Evolutionary conservation across 2,113 vertebrate genomes (phyloP), one percentile per base, ranked within the genome.

Genomic region (Dromas ardeola): DNA sequence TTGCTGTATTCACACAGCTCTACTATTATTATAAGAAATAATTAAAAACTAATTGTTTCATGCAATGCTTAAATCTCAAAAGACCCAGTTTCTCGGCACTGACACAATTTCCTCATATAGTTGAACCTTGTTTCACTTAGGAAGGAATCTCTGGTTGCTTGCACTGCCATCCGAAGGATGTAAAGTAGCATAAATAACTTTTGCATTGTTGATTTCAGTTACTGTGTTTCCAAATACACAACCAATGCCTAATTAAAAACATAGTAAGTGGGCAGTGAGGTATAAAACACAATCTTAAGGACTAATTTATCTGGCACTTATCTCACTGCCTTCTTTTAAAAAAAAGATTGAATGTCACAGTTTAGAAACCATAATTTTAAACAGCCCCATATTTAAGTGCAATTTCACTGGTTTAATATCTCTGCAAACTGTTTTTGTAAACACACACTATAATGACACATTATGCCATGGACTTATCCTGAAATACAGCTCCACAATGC

Each of bases 141-240:
- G 26, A 90, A 82, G 42, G 52, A 74, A 88, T 42, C 56, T 87
- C 81, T 80, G 65, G 86, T 26, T 70, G 36, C 13, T 92, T 80
- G 67, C 30, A 96, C 19, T 94, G 90, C 55, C 62, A 92, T 94
- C 63, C 86, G 42, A 95, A 96, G 58, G 61, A 97, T 34, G 26
- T 19, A 63, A 83, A 93, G 11, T 23, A 94, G 45, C 34, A 96
- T 13, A 74, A 82, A 22, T 90, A 91, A 58, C 13, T 27, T 86
- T 15, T 79, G 50, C 8, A 53, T 49, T 53, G 29, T 53, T 79
- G 63, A 59, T 61, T 90, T 90, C 67, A 86, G 70, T 76, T 45
- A 76, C 21, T 81, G 16, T 59, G 23, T 50, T 52, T 56, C 22
- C 61, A 83, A 76, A 52, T 22, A 47, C 14, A 52, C 32, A 34